Evolutionary conservation across 2,113 vertebrate genomes (phyloP), one percentile per base, ranked within the genome.

Genomic region (Plestiodon gilberti): DNA sequence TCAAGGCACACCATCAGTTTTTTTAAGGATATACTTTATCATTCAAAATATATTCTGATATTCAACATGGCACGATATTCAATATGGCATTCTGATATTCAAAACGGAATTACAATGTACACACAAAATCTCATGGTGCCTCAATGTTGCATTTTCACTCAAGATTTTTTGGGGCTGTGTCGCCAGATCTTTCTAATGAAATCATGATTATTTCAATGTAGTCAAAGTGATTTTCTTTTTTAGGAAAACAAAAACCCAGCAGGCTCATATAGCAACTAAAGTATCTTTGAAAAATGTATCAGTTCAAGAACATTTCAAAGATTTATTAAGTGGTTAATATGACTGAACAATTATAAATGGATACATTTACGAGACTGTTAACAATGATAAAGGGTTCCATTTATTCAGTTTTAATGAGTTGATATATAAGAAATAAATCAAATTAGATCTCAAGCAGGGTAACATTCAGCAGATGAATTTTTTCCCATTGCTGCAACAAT

Each of bases 381-480:
- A 93, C 85, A 92, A 90, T 89, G 83, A 90, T 57, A 48, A 77
- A 83, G 88, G 86, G 43, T 79, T 64, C 76, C 35, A 88, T 74
- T 71, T 82, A 84, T 83, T 40, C 52, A 90, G 62, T 61, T 65
- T 38, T 78, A 23, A 81, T n/a, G 40, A 64, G 14, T 28, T 40
- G 30, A 81, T 20, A 67, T 48, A 20, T 81, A 48, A 67, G 48
- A 8, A 67, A 25, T 65, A 43, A 80, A 43, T 64, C 61, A 48
- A 43, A 28, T 7, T 25, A 65, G 22, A 13, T 40, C 8, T 48
- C 20, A 25, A 81, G 61, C 17, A 81, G 35, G 38, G 28, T 18
- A 40, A 38, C 18, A 73, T 73, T 73, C 20, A 48, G 35, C 18
- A 73, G 17, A 7, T 73, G 35, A 18, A n/a, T 17, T 40, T 22